These are phyloP conservation scores for Gastracanthus pulcherrimus DNA, from an alignment of 2,888 invertebrate genomes.

Conservation along the genomic window DNA sequence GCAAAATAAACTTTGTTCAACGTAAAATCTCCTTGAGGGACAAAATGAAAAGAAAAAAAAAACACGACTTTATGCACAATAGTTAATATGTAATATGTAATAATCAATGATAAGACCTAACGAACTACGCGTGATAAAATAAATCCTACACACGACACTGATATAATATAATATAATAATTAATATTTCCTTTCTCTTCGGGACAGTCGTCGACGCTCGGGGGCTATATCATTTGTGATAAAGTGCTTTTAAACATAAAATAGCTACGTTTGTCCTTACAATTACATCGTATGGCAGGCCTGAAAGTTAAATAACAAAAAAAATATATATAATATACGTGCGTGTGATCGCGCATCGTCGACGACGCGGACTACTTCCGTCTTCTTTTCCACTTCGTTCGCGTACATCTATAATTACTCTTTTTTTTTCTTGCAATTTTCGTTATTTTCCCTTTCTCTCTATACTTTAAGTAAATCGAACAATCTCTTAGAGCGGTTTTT, in stretches of 20 bases:
- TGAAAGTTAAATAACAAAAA: constrained; percentile 65
- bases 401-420: too few species aligned
- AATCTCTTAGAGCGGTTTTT: constrained; percentile 68
- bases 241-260: constrained; percentile 22
- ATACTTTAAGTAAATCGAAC: constrained; percentile 71
- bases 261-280: constrained; percentile 59
- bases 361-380: constrained; percentile 2
- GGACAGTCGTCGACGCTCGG: constrained; percentile 33
- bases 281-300: constrained; percentile 73
- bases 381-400: too few species aligned
- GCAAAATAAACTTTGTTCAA: background rate
- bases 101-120: constrained; percentile 66
- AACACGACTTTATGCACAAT: constrained; percentile 25
- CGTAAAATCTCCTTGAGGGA: constrained; percentile 24
- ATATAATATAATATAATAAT: background rate
- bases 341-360: constrained; percentile 44
- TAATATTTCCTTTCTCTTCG: constrained; percentile 3
- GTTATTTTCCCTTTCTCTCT: constrained; percentile 17
- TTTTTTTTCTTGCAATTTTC: constrained; percentile 1
- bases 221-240: background rate
- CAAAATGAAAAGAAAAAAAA: background rate
- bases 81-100: too few species aligned
- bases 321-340: constrained; percentile 38
- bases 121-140: constrained; percentile 60
- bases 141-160: constrained; percentile 28